Conservation (phyloP, 2,113 vertebrate species). For the Onychorhynchus coronatus region DNA sequence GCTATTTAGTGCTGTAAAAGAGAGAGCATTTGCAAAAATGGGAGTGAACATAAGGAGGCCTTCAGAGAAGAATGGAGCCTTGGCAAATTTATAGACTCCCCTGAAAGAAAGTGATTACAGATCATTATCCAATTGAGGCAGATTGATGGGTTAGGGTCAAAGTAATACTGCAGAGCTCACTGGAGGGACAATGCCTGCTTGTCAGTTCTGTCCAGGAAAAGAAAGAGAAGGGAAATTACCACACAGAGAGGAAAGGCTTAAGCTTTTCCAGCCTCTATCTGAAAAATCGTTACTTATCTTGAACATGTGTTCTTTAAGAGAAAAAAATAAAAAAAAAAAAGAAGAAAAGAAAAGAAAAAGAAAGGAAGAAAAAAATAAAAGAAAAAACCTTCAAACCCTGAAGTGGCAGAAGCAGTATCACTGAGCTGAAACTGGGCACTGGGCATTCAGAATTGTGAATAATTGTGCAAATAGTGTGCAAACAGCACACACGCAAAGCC, state of each 20-base stretch:
- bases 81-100: slow-evolving; percentile 99
- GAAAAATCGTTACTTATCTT: slow-evolving; percentile 48
- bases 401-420: not conserved
- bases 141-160: slow-evolving; percentile 99
- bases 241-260: slow-evolving; percentile 63
- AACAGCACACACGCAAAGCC: not conserved
- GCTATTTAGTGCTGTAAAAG: slow-evolving; percentile 82
- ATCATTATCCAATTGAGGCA: slow-evolving; percentile 99
- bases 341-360: not conserved
- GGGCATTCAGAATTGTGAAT: not conserved
- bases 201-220: slow-evolving; percentile 79
- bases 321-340: not conserved
- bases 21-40: slow-evolving; percentile 88
- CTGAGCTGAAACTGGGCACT: slow-evolving; percentile 12
- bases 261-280: slow-evolving; percentile 48
- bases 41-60: slow-evolving; percentile 95
- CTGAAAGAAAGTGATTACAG: slow-evolving; percentile 99
- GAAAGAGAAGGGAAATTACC: slow-evolving; percentile 68
- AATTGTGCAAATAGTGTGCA: not conserved
- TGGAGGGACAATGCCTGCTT: slow-evolving; percentile 92
- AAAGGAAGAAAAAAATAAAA: too few species aligned
- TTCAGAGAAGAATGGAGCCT: slow-evolving; percentile 91
- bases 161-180: slow-evolving; percentile 94
- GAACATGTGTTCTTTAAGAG: slow-evolving; percentile 21
- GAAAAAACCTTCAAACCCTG: not conserved